Percentiles rank a stretch among this genome's conserved stretches.
Evolutionary conservation across 2,113 vertebrate genomes (phyloP).

Genomic region (Xiphophorus maculatus): DNA sequence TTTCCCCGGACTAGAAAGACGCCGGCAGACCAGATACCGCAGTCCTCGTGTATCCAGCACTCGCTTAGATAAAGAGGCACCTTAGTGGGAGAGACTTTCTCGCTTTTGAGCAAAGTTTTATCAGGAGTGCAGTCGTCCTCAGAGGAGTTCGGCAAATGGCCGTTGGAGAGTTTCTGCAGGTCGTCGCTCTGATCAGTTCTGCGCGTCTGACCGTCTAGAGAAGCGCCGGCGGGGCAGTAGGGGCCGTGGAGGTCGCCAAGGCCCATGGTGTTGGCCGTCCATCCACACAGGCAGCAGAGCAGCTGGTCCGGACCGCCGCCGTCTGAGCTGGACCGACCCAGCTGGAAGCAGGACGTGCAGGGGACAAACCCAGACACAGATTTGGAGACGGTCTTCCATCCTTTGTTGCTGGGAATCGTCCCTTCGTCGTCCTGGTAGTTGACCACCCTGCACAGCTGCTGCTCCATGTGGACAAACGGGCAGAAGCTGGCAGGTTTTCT

Average conservation of each 20-base stretch:
- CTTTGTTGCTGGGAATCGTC: neutral
- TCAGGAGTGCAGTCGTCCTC: neutral
- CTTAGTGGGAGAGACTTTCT: conserved; percentile 2
- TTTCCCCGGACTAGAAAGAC: conserved; percentile 80
- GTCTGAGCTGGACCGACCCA: conserved; percentile 56
- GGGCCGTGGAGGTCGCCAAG: conserved; percentile 84
- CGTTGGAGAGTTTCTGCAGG: conserved; percentile 1
- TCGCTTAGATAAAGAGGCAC: conserved; percentile 50
- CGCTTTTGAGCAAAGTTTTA: neutral
- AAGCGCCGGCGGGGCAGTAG: conserved; percentile 46
- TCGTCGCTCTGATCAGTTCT: conserved; percentile 26
- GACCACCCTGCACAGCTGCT: conserved; percentile 66
- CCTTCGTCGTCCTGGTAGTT: conserved; percentile 76
- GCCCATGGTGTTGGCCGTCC: conserved; percentile 64
- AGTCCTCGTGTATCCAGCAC: conserved; percentile 83
- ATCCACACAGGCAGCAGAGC: conserved; percentile 78
- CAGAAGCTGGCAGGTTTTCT: conserved; percentile 51
- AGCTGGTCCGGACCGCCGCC: conserved; percentile 17
- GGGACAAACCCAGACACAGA: conserved; percentile 67
- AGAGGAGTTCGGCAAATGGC: conserved; percentile 6
- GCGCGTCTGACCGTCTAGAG: conserved; percentile 1
- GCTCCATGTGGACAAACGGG: conserved; percentile 74
- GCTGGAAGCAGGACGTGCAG: conserved; percentile 73
- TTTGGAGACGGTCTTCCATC: neutral
- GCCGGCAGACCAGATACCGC: conserved; percentile 77